A percentile compares a stretch with the other conserved stretches of the same genome.
Conservation (phyloP, 2,113 vertebrate species). For the Hystrix cristata region DNA sequence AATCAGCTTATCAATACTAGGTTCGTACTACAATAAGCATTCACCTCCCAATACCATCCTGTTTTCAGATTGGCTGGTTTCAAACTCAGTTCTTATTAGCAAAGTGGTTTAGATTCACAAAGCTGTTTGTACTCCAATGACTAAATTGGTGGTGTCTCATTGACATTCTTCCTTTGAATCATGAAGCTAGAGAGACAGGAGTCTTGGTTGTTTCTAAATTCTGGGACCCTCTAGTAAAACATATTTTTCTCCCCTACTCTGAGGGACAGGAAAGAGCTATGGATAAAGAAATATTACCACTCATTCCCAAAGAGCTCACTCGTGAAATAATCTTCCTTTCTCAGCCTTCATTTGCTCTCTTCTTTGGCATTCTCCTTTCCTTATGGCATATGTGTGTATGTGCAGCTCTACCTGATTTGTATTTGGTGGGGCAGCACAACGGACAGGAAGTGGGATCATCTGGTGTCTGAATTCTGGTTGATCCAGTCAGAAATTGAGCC, state of each 20-base stretch:
- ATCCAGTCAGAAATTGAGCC: constrained; percentile 33
- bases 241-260: neutral
- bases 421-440: neutral
- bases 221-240: neutral
- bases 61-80: neutral
- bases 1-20: constrained; percentile 9
- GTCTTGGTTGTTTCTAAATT: neutral
- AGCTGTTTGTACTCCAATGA: neutral
- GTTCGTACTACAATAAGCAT: constrained; percentile 1
- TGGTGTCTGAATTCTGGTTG: neutral
- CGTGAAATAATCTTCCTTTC: neutral
- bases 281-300: neutral
- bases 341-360: neutral
- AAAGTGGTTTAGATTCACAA: neutral
- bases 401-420: neutral
- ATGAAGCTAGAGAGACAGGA: neutral
- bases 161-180: constrained; percentile 7
- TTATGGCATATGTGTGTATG: neutral
- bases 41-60: neutral
- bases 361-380: neutral
- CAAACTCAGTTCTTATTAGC: neutral
- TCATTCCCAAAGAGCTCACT: neutral
- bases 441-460: neutral
- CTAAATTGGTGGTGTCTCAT: neutral
- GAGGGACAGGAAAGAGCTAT: neutral